Percentiles rank a stretch among this genome's conserved stretches.
phyloP scores from a whole-genome alignment of 2,888 invertebrate genomes.

The Helobdella robusta region DNA sequence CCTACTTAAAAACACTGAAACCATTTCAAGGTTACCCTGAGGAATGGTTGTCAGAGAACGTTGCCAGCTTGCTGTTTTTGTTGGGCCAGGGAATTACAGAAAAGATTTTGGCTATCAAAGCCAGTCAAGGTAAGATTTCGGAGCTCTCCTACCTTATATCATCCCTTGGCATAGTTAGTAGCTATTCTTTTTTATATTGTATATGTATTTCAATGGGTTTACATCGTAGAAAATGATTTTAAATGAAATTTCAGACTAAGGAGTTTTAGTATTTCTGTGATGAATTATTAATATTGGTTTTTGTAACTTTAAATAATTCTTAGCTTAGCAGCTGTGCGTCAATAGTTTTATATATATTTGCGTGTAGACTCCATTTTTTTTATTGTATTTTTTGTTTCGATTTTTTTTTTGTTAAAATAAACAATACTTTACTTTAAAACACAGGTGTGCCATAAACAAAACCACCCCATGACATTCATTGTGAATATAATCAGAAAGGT shows the following conservation, averaged over 20 bases:
- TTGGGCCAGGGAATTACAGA: conserved; percentile 45
- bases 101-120: conserved; percentile 45
- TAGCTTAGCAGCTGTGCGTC: too few relatives aligned
- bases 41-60: conserved; percentile 47
- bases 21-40: conserved; percentile 41
- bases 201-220: too few relatives aligned
- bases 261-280: too few relatives aligned
- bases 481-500: conserved; percentile 39
- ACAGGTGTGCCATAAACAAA: conserved; percentile 46
- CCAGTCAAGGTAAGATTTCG: conserved; percentile 45
- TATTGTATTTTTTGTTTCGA: neutral
- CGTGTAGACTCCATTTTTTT: neutral
- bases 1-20: neutral
- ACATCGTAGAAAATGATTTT: too few relatives aligned
- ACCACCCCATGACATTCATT: conserved; percentile 41
- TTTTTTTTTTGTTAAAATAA: too few relatives aligned
- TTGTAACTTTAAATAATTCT: too few relatives aligned
- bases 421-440: neutral
- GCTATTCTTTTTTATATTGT: neutral
- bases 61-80: conserved; percentile 43
- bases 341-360: too few relatives aligned
- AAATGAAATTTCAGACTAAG: too few relatives aligned
- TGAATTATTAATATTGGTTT: too few relatives aligned
- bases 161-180: conserved; percentile 45
- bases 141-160: conserved; percentile 45